Base-by-base conservation (phyloP, 30 jellyfish, hydroid and myxozoan species). In the Aurelia coerulea region DNA sequence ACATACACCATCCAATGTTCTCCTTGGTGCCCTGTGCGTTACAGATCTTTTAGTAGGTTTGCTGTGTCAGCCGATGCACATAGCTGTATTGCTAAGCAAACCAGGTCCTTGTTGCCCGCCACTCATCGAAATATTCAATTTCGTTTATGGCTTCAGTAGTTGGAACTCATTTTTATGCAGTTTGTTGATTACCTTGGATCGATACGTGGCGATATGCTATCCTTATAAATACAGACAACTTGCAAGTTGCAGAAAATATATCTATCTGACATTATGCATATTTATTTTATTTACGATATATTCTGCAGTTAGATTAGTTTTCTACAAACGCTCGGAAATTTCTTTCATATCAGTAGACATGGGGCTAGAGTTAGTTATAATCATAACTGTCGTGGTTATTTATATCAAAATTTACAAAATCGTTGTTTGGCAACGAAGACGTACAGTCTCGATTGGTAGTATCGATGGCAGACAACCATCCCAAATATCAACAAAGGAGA, bases 1-100 rank as follows among this genome's bases (percentile, higher is more conserved):
- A 65, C 93, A 84, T 74, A 84, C 76, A 49, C 93, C 93, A 2
- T 84, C 93, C 74, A 84, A 84, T 59, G 32, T 74, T 50, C 88
- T 84, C 35, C 87, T 84, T 2, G 93, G 93, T 15, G 88, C 87
- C 10, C 78, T 84, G 12, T 84, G 93, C 53, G 32, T 84, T 8
- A 84, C 87, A 6, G 93, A 84, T 63, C 72, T 84, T 4, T 54
- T 84, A 14, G 93, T 84, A 12, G 93, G 93, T 1, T 37, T 84
- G 54, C 53, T 84, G 0, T 77, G 77, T 58, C 93, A 84, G 74
- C 93, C 93, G 68, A 54, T 84, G 35, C 75, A 73, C 62, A 60
- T 84, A 5, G 78, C 81, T 17, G 89, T 79, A 16, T 17, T 79
- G 41, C 46, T 79, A 3, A 64, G 80, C 60, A 71, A 74, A 17